phyloP scores from a whole-genome alignment of 1,140 invertebrate species.

The Drosophila asahinai region DNA sequence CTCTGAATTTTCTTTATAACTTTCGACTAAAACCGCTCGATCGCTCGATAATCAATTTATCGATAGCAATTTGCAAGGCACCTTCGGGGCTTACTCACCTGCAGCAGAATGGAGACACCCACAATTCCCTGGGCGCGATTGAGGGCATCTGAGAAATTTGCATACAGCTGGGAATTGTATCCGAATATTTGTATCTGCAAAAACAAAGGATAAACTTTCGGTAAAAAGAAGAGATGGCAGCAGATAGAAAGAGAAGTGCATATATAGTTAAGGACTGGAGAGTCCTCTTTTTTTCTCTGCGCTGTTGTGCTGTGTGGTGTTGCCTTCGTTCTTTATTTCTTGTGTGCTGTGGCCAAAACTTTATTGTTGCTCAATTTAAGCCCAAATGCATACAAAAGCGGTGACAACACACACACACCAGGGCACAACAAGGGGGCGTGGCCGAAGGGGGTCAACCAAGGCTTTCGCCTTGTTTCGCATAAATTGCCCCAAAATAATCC shows the following conservation, averaged over 20 bases:
- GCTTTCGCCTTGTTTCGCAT: conserved; percentile 64
- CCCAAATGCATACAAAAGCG: conserved; percentile 64
- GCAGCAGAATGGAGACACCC: conserved; percentile 93
- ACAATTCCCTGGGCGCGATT: conserved; percentile 95
- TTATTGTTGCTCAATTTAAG: conserved; percentile 78
- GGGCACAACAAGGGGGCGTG: conserved; percentile 20
- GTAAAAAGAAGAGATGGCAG: neutral
- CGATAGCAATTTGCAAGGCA: neutral
- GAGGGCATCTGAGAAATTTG: conserved; percentile 95
- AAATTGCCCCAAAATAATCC: conserved; percentile 83
- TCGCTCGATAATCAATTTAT: neutral
- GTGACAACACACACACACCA: conserved; percentile 1
- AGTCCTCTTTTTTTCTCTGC: neutral
- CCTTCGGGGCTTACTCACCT: conserved; percentile 87
- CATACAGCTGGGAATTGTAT: conserved; percentile 97
- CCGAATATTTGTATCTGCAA: conserved; percentile 96
- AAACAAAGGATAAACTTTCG: conserved; percentile 82
- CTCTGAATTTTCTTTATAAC: too few species aligned
- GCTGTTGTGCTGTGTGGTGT: neutral
- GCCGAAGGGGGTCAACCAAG: conserved; percentile 19
- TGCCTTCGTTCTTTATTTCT: conserved; percentile 21
- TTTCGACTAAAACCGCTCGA: neutral
- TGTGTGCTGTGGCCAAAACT: conserved; percentile 58
- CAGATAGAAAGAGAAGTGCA: neutral
- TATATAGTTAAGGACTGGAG: neutral